Evolutionary conservation across 2,113 vertebrate species (phyloP), one percentile per base, ranked within the genome.

Genomic region (Aepyceros melampus): DNA sequence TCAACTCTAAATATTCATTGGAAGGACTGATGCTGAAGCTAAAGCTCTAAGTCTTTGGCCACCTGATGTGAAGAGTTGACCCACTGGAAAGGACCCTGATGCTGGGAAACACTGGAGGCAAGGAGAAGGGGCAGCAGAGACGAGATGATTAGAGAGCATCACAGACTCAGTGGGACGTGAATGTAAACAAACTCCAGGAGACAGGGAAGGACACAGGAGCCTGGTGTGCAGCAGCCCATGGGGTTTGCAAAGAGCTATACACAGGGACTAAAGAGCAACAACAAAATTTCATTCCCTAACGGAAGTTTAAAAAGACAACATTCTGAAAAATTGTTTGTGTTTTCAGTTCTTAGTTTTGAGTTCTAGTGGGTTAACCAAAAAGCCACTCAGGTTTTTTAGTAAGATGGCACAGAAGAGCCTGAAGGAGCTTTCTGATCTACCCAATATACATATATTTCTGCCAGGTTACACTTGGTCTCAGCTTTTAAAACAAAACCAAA

Each of bases 271-370:
- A 43, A 27, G 12, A 23, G 40, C 10, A 71, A 8, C 33, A 67
- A 27, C 23, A 4, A 27, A 88, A 91, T 89, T 90, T 87, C 89
- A 49, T 33, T 94, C 47, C 78, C 82, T 56, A 79, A 23, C 31
- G 64, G 83, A 91, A 21, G 31, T 96, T 71, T 1, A 15, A 21
- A 40, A 45, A 91, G n/a, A 51, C 86, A 76, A 49, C 53, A 58
- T 81, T 93, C 71, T 74, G 71, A 89, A 95, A 93, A 93, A 62
- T 12, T 7, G 29, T n/a, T 47, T 81, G 33, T 83, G 51, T 6
- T 82, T 93, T 91, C 8, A 53, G 33, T 64, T 94, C 76, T 97
- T 94, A 45, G 67, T 91, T 88, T 89, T 81, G 45, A 83, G 89
- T 64, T 95, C 51, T 62, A 7, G 7, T 25, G 76, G 36, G 1